Evolutionary conservation across 1,140 invertebrate species (phyloP), one percentile per base, ranked within the genome.

Genomic region (Bombus superbus): DNA sequence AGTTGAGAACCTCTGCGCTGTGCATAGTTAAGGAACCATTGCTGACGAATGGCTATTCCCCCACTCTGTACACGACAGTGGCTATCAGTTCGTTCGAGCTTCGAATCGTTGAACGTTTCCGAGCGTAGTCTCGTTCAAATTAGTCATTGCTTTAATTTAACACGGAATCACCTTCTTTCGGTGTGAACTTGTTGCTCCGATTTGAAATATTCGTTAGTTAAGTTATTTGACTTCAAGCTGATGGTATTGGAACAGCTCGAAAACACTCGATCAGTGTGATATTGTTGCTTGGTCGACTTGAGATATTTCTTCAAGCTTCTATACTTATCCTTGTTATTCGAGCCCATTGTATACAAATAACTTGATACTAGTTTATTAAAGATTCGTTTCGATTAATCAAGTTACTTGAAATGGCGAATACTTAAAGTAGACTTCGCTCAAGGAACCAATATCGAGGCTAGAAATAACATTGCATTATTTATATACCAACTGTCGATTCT

Each of bases 1-100:
- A 53, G 44, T 25, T 79, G 82, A 66, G 74, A 71, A 42, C 66
- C 74, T 2, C 82, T 84, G 75, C 10, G 6, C 3, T 10, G 35
- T 44, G 82, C 75, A 84, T 44, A 71, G 73, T 79, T 42, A 59
- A 71, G 42, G 75, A 79, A 71, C 62, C 62, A 68, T 76, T 35
- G 73, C 44, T 84, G 82, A 84, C 64, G 74, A 84, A 68, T 71
- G 75, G 62, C 64, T 76, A 25, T 62, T 38, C 25, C 59, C 59
- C 11, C 32, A 44, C 44, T 42, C 2, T 18, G 32, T 15, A 5
- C 1, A 25, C 2, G 8, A 9, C 66, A 59, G 64, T 57, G 82
- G 22, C 44, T 78, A 25, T 79, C 82, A 79, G 32, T 40, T 5
- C 22, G 3, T 10, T 69, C 53, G 35, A 53, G 47, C 47, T 53